Base-by-base conservation (phyloP, 2,797 vertebrate genomes). In the Triplophysa bombifrons region DNA sequence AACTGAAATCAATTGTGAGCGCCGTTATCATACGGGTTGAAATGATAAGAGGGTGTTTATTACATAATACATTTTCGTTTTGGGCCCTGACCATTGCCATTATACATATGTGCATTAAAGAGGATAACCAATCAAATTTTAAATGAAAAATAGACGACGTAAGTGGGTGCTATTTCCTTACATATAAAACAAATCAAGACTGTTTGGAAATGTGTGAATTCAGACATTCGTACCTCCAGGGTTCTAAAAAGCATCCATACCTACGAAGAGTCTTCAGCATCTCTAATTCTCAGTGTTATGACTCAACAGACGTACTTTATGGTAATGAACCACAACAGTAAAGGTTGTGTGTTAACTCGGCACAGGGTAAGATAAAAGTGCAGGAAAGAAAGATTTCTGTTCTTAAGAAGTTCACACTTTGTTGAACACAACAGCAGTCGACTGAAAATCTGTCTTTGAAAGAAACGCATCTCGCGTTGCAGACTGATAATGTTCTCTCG, bases 241-340 rank as follows among this genome's bases (percentile, higher is more conserved):
- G 66, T 61, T 80, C 50, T 19, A 51, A n/a, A 56, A 60, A 75
- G 25, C 83, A 67, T 16, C 58, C 38, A 8, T 68, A 65, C 82
- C 41, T 85, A 83, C 86, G 81, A 89, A 61, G 14, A 78, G 56
- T 46, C 88, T 88, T 73, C 83, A 77, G 83, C 72, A 84, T 77
- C 73, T 82, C 48, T 64, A 77, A 82, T 81, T 86, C 69, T 77
- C 41, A 73, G 65, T 22, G 68, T 70, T 80, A 72, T 83, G 82
- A 83, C 69, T 82, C 71, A 63, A 72, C 56, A 70, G 71, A 74
- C 75, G 78, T 76, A 48, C 46, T 16, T 13, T 48, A 79, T 81
- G 81, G 70, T 83, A 80, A 65, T 61, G 16, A 76, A 65, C 78
- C 77, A 80, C 58, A 72, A 78, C 71, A 80, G 65, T 77, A 81